These are phyloP conservation scores for Bombus pascuorum DNA, from an alignment of 1,140 invertebrate species.

Conservation along the genomic window DNA sequence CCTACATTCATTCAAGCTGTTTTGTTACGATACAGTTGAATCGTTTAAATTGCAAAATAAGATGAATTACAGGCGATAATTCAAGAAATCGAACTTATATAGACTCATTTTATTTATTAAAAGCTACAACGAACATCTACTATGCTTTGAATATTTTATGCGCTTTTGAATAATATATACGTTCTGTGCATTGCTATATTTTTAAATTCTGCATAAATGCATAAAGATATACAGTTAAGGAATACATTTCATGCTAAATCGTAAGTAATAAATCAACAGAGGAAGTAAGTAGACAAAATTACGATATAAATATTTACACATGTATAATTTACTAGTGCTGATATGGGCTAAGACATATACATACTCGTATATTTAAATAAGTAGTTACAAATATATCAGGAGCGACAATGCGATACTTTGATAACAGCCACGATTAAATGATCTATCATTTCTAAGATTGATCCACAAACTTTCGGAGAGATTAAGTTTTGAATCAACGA, in stretches of 20 bases:
- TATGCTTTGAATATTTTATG: too few species aligned
- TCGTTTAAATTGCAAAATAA: too few species aligned
- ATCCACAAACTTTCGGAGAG: not conserved
- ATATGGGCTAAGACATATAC: not conserved
- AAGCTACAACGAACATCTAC: too few species aligned
- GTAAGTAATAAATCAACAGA: not conserved
- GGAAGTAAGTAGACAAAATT: not conserved
- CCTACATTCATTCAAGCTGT: too few species aligned
- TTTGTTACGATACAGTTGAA: too few species aligned
- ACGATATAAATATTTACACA: not conserved
- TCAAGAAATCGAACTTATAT: too few species aligned
- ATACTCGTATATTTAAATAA: not conserved
- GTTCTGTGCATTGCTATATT: too few species aligned
- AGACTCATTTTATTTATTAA: too few species aligned
- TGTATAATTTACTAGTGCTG: not conserved
- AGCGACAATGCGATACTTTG: not conserved
- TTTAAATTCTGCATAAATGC: not conserved
- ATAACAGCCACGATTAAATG: slow-evolving; percentile 32
- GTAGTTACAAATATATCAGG: not conserved
- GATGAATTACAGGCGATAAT: too few species aligned
- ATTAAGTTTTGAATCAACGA: slow-evolving; percentile 16
- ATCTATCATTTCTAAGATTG: not conserved
- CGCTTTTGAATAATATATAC: too few species aligned
- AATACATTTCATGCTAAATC: not conserved
- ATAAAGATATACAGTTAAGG: not conserved